Evolutionary conservation across 2,797 vertebrate species (phyloP), one percentile per base, ranked within the genome.

Genomic region (Acestrorhynchus altus): DNA sequence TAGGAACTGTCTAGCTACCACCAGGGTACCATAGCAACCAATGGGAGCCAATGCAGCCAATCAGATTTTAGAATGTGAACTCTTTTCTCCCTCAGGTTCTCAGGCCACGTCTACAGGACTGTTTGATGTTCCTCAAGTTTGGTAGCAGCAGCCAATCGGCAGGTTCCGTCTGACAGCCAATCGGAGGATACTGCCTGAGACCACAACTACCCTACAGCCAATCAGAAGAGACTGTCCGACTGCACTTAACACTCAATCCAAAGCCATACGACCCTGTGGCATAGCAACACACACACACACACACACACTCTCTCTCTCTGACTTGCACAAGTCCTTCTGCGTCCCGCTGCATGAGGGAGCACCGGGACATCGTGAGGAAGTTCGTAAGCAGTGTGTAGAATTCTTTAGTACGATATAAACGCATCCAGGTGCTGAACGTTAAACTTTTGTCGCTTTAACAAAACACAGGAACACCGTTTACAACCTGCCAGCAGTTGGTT

Each of bases 91-190:
- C 52, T 1, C 70, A 88, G 85, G 69, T 74, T 46, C 74, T 22
- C 86, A 87, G 69, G 87, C 89, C 0, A 76, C 84, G 0, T 73
- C 86, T 0, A 74, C 91, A 0, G 15, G 54, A 0, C 86, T 94
- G 78, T 94, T 94, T 0, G 92, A 94, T 28, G 92, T 94, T 52
- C 93, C 93, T 52, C 90, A 92, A 8, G 91, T 93, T 4, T 95
- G 93, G 93, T 95, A 94, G 89, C 84, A 15, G 54, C 69, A 28
- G 47, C 65, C 51, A n/a, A 16, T 12, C 22, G 0, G 18, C 16
- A 26, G 35, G 8, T 22, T 28, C n/a, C 3, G n/a, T 31, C 16
- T 54, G n/a, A 20, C 31, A 56, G 20, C 65, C 59, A 63, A 82
- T 71, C 28, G 9, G n/a, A 57, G 59, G 68, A 63, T 31, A 5